phyloP scores from a whole-genome alignment of 2,888 invertebrate species.

The Coremacera marginata region DNA sequence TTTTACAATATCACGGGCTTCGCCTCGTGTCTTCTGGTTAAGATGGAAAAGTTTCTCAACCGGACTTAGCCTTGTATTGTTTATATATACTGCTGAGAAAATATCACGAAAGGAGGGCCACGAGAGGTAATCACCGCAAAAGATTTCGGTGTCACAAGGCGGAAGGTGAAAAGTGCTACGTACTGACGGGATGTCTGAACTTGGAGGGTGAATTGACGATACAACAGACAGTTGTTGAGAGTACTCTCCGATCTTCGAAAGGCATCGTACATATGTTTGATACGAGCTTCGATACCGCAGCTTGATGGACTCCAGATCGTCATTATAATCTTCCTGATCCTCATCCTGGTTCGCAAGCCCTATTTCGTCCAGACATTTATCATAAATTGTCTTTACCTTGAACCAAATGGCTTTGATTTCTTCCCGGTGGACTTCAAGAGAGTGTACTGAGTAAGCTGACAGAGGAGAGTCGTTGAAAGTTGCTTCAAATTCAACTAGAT shows the following conservation, averaged over 20 bases:
- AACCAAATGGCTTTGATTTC: neutral
- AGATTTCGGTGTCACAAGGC: constrained; percentile 36
- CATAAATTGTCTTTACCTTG: neutral
- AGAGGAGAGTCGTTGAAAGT: neutral
- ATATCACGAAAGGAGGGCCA: constrained; percentile 39
- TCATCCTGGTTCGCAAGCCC: too few species aligned
- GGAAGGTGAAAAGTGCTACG: neutral
- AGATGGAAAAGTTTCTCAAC: constrained; percentile 39
- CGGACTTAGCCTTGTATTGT: constrained; percentile 25
- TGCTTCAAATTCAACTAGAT: neutral
- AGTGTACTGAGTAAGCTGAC: neutral
- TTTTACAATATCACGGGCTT: constrained; percentile 12
- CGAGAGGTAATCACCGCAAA: constrained; percentile 29
- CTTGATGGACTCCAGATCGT: too few species aligned
- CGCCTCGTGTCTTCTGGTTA: constrained; percentile 12
- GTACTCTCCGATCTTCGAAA: too few species aligned
- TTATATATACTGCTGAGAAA: constrained; percentile 35
- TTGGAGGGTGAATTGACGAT: too few species aligned
- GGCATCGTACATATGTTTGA: too few species aligned
- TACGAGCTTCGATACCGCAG: too few species aligned
- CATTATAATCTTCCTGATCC: too few species aligned
- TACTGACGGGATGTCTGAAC: too few species aligned
- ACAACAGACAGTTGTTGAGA: too few species aligned
- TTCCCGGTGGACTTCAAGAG: neutral
- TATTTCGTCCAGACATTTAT: too few species aligned